Evolutionary conservation across 2,888 invertebrate genomes (phyloP), one percentile per base, ranked within the genome.

Genomic region (Torymus tubicola): DNA sequence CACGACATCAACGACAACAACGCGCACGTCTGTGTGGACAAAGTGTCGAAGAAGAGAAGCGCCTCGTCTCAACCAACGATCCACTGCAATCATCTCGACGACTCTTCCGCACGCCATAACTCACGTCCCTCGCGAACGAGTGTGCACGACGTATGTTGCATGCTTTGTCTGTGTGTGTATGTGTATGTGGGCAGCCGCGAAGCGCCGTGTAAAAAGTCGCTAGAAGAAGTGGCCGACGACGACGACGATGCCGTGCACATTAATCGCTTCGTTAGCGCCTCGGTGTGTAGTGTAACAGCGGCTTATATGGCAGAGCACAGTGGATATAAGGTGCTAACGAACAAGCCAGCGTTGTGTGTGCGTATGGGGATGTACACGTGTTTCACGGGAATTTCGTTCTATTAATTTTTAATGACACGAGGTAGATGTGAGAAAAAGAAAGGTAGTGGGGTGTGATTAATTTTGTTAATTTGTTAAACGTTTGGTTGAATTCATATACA

Each of bases 181-280:
- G 10, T 50, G 31, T 21, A 5, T 42, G 10, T 50, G 31, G 14
- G 52, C 10, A 58, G 10, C 64, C 10, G 24, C 68, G 11, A 24
- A 68, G 61, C 67, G 58, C n/a, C 68, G 69, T 12, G 63, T 75
- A 86, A 87, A 87, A 87, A 85, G 82, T 61, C 74, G 78, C 73
- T 82, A 80, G 71, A 86, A 86, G 85, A 86, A 86, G 84, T 85
- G 84, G 85, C 85, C 85, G 21, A 10, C 85, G 83, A 42, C 42
- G 42, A 31, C 31, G 31, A 42, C 42, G 80, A 84, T 83, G 83
- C 84, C 80, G 83, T 80, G 82, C 81, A 79, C 86, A 86, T 88
- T 88, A 85, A 86, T 87, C 87, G 86, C 74, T 84, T 84, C 84
- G 83, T 84, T 84, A 85, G 80, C 84, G 71, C 82, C 83, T 74